Evolutionary conservation across 2,113 vertebrate genomes (phyloP), one percentile per base, ranked within the genome.

Genomic region (Channa maculata): DNA sequence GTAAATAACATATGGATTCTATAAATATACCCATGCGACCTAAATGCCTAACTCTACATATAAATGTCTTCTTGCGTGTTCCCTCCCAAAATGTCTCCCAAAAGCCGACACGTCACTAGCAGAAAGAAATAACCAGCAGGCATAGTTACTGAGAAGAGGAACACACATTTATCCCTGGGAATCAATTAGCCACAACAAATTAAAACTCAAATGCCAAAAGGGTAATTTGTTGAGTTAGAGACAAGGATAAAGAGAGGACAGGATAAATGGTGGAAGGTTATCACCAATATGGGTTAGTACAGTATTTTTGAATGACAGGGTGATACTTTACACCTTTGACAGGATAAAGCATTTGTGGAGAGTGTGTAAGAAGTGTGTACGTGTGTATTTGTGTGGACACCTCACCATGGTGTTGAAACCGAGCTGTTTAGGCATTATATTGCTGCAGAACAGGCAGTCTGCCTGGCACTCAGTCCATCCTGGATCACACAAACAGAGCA

Each of bases 401-500:
- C 93, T 96, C 71, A 97, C 96, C 78, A 96, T 86, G 33, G 92
- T 92, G 49, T 93, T 94, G 85, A 98, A 97, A 91, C 81, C 88
- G 65, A 95, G 92, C 0, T 88, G 92, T 72, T 90, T 89, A 57
- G 67, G 92, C 66, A 97, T 87, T 64, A 92, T 88, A 72, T 94
- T 93, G 86, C 91, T 94, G 85, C 97, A 99, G 89, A 86, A 91
- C 74, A 96, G 84, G 24, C 97, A 99, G 88, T 97, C 97, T 33
- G 82, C 83, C 81, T 94, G 94, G 81, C 97, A 99, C 90, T 96
- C 96, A 3, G 93, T 84, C 45, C 87, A 92, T 2, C 76, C 95
- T 5, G 92, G 93, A 75, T 95, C 93, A 72, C 94, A 94, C 80
- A 96, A 89, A 85, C 95, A 95, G 83, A 98, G 94, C 81, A 97